Evolutionary conservation across 1,140 invertebrate genomes (phyloP).

Genomic region (Tetramorium alpestre): DNA sequence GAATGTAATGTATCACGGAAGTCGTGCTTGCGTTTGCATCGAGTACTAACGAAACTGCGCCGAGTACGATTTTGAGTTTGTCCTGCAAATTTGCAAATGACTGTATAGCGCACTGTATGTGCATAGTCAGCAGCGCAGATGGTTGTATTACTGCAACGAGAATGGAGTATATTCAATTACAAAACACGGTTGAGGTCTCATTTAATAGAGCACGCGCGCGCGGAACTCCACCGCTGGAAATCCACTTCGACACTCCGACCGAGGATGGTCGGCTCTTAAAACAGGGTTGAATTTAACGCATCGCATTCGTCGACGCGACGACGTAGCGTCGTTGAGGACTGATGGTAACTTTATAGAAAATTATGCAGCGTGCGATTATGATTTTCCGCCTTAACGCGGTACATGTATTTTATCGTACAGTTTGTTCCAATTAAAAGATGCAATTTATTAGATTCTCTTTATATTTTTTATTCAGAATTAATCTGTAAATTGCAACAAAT

Average conservation of each 20-base stretch:
- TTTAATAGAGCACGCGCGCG: slow-evolving; percentile 33
- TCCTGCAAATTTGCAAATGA: slow-evolving; percentile 65
- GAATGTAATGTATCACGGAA: neutral
- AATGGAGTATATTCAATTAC: slow-evolving; percentile 68
- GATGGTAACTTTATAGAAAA: neutral
- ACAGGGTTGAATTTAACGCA: slow-evolving; percentile 5
- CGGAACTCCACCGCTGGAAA: slow-evolving; percentile 16
- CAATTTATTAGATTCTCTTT: neutral
- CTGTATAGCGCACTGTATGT: slow-evolving; percentile 46
- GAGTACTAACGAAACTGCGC: neutral
- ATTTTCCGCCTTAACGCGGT: neutral
- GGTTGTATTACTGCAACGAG: slow-evolving; percentile 66
- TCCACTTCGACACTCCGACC: neutral
- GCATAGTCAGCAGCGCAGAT: slow-evolving; percentile 65
- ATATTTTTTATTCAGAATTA: neutral
- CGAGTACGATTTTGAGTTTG: slow-evolving; percentile 41
- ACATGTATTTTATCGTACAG: neutral
- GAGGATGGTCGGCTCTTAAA: slow-evolving; percentile 11
- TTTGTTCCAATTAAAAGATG: neutral
- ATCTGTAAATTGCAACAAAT: neutral
- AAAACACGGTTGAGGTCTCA: slow-evolving; percentile 60
- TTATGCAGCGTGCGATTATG: neutral
- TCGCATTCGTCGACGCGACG: neutral
- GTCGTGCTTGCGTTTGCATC: neutral
- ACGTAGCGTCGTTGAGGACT: neutral